Evolutionary conservation across 2,888 invertebrate genomes (phyloP).

Genomic region (Lasioglossum vierecki): DNA sequence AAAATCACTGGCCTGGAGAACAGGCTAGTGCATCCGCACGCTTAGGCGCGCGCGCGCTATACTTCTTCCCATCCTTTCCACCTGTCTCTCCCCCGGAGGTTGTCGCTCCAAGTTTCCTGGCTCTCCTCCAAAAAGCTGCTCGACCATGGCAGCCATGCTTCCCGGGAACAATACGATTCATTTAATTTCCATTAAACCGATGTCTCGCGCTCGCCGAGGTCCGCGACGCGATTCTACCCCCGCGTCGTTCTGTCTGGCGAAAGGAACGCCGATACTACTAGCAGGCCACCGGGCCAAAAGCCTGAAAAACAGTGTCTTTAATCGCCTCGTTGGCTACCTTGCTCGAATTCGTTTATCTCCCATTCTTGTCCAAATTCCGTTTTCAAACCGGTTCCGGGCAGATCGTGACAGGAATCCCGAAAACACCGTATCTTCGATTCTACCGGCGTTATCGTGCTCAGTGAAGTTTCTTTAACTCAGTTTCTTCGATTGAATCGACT

Average conservation of each 20-base stretch:
- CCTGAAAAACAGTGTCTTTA: slow-evolving; percentile 4
- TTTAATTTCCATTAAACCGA: slow-evolving; percentile 70
- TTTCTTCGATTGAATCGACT: neutral
- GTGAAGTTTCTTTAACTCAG: neutral
- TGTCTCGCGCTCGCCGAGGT: slow-evolving; percentile 36
- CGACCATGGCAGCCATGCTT: slow-evolving; percentile 35
- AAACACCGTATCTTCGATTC: neutral
- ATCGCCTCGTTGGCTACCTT: neutral
- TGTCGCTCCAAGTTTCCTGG: slow-evolving; percentile 40
- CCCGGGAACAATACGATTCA: slow-evolving; percentile 68
- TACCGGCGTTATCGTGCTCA: neutral
- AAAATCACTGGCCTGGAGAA: neutral
- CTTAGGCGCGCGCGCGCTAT: neutral
- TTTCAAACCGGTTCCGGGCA: neutral
- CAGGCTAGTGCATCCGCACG: slow-evolving; percentile 1
- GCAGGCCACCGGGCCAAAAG: slow-evolving; percentile 10
- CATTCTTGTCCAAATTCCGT: neutral
- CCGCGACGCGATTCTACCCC: slow-evolving; percentile 3
- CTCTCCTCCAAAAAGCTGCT: slow-evolving; percentile 54
- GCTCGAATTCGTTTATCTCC: slow-evolving; percentile 2
- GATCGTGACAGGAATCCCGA: neutral
- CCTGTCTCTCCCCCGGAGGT: slow-evolving; percentile 2
- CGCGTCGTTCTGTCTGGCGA: slow-evolving; percentile 31
- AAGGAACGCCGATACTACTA: slow-evolving; percentile 37
- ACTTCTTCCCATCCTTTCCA: neutral